These are phyloP conservation scores for Caenorhabditis uteleia DNA, from an alignment of 2,888 invertebrate species.

Conservation along the genomic window DNA sequence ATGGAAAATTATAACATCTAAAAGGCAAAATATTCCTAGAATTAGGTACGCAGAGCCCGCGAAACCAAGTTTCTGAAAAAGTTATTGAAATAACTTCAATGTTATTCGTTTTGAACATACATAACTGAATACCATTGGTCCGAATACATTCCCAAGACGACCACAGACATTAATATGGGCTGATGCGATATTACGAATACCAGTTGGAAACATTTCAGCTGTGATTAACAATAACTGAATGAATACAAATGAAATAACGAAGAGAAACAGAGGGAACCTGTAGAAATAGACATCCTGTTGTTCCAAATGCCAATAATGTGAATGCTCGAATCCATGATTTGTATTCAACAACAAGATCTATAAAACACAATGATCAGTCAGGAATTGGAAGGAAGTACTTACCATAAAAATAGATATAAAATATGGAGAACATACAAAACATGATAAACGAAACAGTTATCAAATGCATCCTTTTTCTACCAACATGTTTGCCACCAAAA, in stretches of 20 bases:
- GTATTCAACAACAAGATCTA: slow-evolving; percentile 31
- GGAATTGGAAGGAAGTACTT: background rate
- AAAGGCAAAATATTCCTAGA: slow-evolving; percentile 31
- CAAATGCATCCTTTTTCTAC: slow-evolving; percentile 48
- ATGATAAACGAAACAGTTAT: slow-evolving; percentile 49
- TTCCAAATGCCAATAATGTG: slow-evolving; percentile 51
- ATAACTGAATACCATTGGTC: slow-evolving; percentile 52
- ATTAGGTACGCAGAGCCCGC: slow-evolving; percentile 40
- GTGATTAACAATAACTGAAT: slow-evolving; percentile 37
- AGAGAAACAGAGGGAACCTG: slow-evolving; percentile 16
- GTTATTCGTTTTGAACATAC: slow-evolving; percentile 17
- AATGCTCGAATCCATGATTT: slow-evolving; percentile 27
- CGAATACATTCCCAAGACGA: slow-evolving; percentile 49
- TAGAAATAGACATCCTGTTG: slow-evolving; percentile 51
- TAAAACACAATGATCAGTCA: background rate
- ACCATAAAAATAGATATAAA: slow-evolving; percentile 35
- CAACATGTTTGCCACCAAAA: slow-evolving; percentile 41
- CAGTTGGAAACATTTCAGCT: slow-evolving; percentile 55
- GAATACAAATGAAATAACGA: background rate
- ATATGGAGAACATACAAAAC: slow-evolving; percentile 46
- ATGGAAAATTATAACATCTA: slow-evolving; percentile 39
- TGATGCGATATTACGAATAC: slow-evolving; percentile 47
- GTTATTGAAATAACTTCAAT: background rate
- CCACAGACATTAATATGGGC: slow-evolving; percentile 53
- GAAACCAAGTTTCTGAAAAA: slow-evolving; percentile 31